Evolutionary conservation across 2,113 vertebrate genomes (phyloP).

Genomic region (Octodon degus): DNA sequence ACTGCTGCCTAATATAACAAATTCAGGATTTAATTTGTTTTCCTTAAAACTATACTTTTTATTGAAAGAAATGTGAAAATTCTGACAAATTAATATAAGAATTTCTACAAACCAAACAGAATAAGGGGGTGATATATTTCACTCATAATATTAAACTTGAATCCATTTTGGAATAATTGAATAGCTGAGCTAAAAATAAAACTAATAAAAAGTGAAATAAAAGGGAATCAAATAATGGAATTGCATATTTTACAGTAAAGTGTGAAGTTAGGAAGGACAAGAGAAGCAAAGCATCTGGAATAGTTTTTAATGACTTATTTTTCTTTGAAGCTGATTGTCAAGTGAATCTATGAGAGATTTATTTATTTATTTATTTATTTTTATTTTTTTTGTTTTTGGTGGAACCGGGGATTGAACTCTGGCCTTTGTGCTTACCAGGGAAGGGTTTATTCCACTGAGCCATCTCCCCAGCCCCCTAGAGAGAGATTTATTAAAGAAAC

Average conservation of each 20-base stretch:
- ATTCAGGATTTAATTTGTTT: slow-evolving; percentile 53
- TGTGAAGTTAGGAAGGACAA: background rate
- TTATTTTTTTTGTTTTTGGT: no score
- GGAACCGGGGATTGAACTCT: no score
- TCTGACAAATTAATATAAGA: slow-evolving; percentile 33
- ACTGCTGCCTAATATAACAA: background rate
- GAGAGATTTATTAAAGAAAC: background rate
- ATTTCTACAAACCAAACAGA: slow-evolving; percentile 53
- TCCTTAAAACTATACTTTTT: slow-evolving; percentile 23
- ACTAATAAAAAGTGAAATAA: slow-evolving; percentile 49
- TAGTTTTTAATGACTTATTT: slow-evolving; percentile 34
- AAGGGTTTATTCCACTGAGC: no score
- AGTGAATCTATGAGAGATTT: background rate
- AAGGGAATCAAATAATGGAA: background rate
- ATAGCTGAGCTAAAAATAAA: slow-evolving; percentile 33
- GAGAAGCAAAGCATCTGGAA: slow-evolving; percentile 25
- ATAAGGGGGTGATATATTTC: slow-evolving; percentile 2
- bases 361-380: no score
- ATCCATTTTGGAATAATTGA: slow-evolving; percentile 31
- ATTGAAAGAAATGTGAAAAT: slow-evolving; percentile 61
- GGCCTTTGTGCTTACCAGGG: no score
- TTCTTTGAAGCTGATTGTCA: slow-evolving; percentile 9
- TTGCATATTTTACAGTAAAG: slow-evolving; percentile 28
- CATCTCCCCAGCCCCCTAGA: no score
- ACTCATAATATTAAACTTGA: background rate